Evolutionary conservation across 2,113 vertebrate genomes (phyloP), one percentile per base, ranked within the genome.

Genomic region (Colinus virginianus): DNA sequence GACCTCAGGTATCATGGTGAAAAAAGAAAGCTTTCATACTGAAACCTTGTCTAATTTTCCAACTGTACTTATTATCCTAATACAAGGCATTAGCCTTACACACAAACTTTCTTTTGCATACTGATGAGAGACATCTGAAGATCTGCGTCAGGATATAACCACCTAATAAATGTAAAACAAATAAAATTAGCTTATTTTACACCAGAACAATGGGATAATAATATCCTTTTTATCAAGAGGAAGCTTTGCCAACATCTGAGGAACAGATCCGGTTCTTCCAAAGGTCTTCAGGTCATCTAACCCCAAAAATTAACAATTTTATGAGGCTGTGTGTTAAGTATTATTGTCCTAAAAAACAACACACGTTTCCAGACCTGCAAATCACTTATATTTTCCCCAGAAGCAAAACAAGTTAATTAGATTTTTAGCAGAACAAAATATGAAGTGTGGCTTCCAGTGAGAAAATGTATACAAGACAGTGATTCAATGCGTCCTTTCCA

Each of bases 361-460:
- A 63, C 1, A 11, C 7, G 38, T 83, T 77, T 15, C n/a, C 28
- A 67, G 4, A 8, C 19, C 14, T 61, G 30, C 10, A 81, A 81
- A 78, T 3, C 8, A 55, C 0, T 0, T 5, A 11, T 3, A 5
- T 77, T 51, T 69, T 69, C 10, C 15, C 11, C 7, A n/a, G 58
- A 82, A 85, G 17, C 14, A 11, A 10, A 64, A 55, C 3, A 6
- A 22, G 6, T 84, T 26, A 42, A 55, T 21, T 62, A 51, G 8
- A 23, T 84, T 48, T 62, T 20, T 23, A 90, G 85, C 1, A 0
- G 36, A 88, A 69, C 0, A 7, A 79, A 85, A 38, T 9, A 58
- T 2, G 40, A 79, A 19, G 7, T 30, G 13, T 22, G 32, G 32
- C 32, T 51, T 23, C 4, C 59, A 68, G 9, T 36, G 12, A 64